phyloP scores from a whole-genome alignment of 2,797 vertebrate species.

The Peromyscus attwateri region DNA sequence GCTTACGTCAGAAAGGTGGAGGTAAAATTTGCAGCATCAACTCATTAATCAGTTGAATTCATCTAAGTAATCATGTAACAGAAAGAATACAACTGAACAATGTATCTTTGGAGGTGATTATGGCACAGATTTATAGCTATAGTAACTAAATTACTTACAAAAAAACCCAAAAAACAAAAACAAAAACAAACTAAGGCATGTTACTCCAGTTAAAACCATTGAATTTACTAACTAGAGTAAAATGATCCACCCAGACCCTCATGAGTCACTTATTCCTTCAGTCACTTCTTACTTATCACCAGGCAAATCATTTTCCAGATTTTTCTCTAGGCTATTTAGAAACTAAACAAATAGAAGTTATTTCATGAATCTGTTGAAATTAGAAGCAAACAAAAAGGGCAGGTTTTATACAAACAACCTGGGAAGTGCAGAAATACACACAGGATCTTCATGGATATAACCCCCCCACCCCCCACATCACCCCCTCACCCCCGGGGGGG shows the following conservation, averaged over 20 bases:
- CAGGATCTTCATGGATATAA: rapidly evolving
- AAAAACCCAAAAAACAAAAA: background rate
- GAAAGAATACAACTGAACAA: background rate
- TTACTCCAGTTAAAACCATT: background rate
- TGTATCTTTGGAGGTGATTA: background rate
- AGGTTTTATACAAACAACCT: background rate
- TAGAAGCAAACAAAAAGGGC: background rate
- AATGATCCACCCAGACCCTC: background rate
- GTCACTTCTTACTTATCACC: background rate
- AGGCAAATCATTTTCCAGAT: background rate
- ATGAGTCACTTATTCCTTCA: background rate
- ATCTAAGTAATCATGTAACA: background rate
- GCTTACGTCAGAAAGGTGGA: background rate
- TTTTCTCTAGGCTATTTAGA: too few relatives aligned
- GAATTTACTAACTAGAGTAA: background rate
- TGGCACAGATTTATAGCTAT: background rate
- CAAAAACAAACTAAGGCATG: background rate
- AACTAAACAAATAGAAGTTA: background rate
- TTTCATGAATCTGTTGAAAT: background rate
- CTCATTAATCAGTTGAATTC: background rate
- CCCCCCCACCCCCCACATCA: too few relatives aligned
- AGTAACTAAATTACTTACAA: background rate
- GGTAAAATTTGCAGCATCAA: background rate
- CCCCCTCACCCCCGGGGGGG: too few relatives aligned
- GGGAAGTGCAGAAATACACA: background rate